These are phyloP conservation scores for Chiroxiphia lanceolata DNA, from an alignment of 2,797 vertebrate genomes.

Conservation along the genomic window DNA sequence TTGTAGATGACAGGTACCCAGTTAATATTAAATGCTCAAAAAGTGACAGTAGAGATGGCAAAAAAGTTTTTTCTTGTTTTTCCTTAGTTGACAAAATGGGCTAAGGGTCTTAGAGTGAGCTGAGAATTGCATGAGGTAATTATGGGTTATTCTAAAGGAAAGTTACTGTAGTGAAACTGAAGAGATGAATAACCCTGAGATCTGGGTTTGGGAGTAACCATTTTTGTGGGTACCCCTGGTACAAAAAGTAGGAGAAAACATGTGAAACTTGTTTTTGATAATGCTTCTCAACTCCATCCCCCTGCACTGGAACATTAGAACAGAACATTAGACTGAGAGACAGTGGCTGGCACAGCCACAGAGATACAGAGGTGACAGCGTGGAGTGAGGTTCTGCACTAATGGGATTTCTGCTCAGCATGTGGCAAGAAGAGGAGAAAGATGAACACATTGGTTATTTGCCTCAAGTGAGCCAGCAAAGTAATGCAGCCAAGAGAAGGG, in stretches of 20 bases:
- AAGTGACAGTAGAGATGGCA: not conserved
- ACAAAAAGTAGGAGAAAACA: not conserved
- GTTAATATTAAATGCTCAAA: not conserved
- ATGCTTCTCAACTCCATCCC: not conserved
- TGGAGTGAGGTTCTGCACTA: not conserved
- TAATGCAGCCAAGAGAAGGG: not conserved
- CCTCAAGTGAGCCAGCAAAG: not conserved
- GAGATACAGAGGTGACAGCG: not conserved
- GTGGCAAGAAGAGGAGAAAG: not conserved
- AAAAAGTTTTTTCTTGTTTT: not conserved
- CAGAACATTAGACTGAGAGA: not conserved
- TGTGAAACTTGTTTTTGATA: not conserved
- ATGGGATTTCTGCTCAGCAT: not conserved
- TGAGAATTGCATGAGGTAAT: not conserved
- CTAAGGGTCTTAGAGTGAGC: not conserved
- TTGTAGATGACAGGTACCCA: not conserved
- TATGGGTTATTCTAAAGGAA: not conserved
- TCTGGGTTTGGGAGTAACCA: not conserved
- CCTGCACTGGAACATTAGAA: not conserved
- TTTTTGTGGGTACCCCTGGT: not conserved
- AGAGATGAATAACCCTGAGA: not conserved
- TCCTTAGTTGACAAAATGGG: not conserved
- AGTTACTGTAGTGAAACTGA: not conserved
- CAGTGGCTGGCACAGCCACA: not conserved
- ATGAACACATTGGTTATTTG: not conserved